These are phyloP conservation scores for Thunnus albacares DNA, from an alignment of 2,797 vertebrate genomes.

Conservation along the genomic window DNA sequence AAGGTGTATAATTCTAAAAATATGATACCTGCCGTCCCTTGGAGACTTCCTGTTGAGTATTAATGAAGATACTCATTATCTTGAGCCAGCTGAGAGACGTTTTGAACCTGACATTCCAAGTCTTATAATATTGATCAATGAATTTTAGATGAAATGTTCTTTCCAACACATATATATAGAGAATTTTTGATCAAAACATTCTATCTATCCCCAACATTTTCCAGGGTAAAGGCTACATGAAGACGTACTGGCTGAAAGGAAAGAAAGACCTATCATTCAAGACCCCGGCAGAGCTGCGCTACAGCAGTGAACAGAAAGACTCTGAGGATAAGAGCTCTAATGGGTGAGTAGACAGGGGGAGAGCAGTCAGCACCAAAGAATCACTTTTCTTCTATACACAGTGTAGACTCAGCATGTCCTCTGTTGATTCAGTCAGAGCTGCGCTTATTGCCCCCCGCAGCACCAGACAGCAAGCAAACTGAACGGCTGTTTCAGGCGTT, in stretches of 20 bases:
- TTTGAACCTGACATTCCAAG: neutral
- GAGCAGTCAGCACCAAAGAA: slow-evolving; percentile 16
- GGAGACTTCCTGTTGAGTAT: neutral
- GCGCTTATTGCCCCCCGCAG: slow-evolving; percentile 33
- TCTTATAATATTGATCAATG: neutral
- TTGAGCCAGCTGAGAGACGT: neutral
- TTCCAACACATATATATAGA: neutral
- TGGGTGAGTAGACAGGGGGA: slow-evolving; percentile 70
- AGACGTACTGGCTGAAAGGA: slow-evolving; percentile 88
- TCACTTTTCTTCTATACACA: slow-evolving; percentile 2
- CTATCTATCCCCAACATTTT: neutral
- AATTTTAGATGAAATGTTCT: neutral
- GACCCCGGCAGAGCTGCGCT: slow-evolving; percentile 82
- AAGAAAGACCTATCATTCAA: slow-evolving; percentile 86
- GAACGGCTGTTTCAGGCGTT: slow-evolving; percentile 1
- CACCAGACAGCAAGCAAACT: slow-evolving; percentile 20
- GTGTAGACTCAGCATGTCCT: slow-evolving; percentile 38
- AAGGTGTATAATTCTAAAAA: neutral
- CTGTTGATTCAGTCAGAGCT: slow-evolving; percentile 42
- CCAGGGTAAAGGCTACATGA: slow-evolving; percentile 87
- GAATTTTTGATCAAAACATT: neutral
- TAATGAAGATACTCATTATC: neutral
- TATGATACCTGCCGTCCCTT: no score
- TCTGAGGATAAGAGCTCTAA: slow-evolving; percentile 83
- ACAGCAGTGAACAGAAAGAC: slow-evolving; percentile 83